Base-by-base conservation (phyloP, 2,888 invertebrate genomes). In the Cosmia pyralina region DNA sequence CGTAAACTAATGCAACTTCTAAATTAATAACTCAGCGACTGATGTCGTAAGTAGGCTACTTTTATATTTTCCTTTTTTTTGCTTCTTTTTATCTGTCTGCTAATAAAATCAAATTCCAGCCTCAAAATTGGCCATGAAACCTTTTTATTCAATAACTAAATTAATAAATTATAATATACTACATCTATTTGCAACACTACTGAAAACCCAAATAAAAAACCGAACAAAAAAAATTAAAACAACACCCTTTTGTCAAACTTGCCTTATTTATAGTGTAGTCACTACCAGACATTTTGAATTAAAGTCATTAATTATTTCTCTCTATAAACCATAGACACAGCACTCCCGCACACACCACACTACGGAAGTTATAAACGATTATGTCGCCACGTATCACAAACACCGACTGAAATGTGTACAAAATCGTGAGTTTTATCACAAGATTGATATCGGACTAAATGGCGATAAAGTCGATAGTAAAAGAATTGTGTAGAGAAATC, bases 231-330 rank as follows among this genome's bases (percentile, higher is more conserved):
- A 8, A n/a, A n/a, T n/a, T n/a, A n/a, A n/a, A 17, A 38, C 4
- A 11, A 13, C 13, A n/a, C 7, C 4, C 4, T 13, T 10, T 34
- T 22, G 0, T 48, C 8, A 65, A 66, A 87, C 87, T 86, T 88
- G 89, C 94, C 94, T 92, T 91, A 81, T 89, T 93, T 89, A 93
- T 88, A 92, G 92, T 13, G 90, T 93, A 79, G 90, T 94, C 89
- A 92, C 90, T 88, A 90, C 90, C 83, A 90, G 89, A 93, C 95
- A 95, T 92, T 91, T 87, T 79, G 82, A 83, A 67, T 87, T 85
- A 52, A 85, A 82, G 53, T 85, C 79, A 66, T 90, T 11, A 63
- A 75, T 59, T 41, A n/a, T 38, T 15, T 55, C 0, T 65, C 48
- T 50, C 34, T 28, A 3, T 4, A 5, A 28, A 79, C 5, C 67